These are phyloP conservation scores for Silvanus unidentatus DNA, from an alignment of 2,888 invertebrate species.

Conservation along the genomic window DNA sequence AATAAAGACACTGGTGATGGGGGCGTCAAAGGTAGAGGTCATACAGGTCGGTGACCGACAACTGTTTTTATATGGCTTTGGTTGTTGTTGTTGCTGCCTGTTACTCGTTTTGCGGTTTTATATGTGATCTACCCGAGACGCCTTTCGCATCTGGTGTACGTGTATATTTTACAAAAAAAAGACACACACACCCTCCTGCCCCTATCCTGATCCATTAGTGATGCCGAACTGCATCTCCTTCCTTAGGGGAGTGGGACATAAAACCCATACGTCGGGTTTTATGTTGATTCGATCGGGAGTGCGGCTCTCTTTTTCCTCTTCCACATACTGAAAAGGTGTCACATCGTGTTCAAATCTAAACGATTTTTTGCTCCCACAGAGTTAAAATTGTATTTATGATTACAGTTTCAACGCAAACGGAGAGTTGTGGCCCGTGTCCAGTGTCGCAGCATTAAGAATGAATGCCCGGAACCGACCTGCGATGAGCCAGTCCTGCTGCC, in stretches of 20 bases:
- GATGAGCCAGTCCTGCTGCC: constrained; percentile 78
- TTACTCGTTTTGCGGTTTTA: too few relatives aligned
- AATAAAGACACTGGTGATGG: constrained; percentile 35
- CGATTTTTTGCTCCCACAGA: neutral
- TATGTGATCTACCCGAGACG: constrained; percentile 39
- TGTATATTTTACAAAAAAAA: constrained; percentile 9
- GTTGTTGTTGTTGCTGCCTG: constrained; percentile 15
- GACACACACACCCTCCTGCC: constrained; percentile 7
- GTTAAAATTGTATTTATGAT: constrained; percentile 11
- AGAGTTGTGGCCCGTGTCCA: constrained; percentile 83
- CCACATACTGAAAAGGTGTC: too few relatives aligned
- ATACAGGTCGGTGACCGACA: constrained; percentile 42
- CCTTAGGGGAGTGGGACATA: too few relatives aligned
- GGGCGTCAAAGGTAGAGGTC: constrained; percentile 44
- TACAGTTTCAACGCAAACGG: constrained; percentile 80
- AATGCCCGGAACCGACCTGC: constrained; percentile 83
- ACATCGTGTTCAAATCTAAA: too few relatives aligned
- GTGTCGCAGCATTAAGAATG: constrained; percentile 86
- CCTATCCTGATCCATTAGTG: too few relatives aligned
- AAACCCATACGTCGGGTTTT: too few relatives aligned
- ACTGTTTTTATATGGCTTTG: constrained; percentile 28
- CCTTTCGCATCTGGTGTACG: constrained; percentile 32
- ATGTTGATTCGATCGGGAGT: too few relatives aligned
- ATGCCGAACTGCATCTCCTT: too few relatives aligned
- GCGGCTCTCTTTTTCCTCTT: too few relatives aligned